These are phyloP conservation scores for Porites lobata DNA, from an alignment of 92 coral and sea anemone genomes.

Conservation along the genomic window DNA sequence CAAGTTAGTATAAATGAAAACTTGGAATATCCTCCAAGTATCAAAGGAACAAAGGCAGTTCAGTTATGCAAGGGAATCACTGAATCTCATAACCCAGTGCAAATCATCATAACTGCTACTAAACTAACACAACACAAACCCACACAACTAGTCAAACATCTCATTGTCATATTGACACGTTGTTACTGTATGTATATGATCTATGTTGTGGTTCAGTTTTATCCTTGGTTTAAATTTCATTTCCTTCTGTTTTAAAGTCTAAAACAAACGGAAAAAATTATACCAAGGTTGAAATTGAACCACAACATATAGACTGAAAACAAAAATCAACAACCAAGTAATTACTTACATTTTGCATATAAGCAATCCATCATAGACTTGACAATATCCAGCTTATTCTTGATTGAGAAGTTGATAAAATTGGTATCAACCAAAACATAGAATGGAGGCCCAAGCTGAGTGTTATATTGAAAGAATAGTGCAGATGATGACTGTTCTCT, in stretches of 20 bases:
- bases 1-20: too few relatives aligned
- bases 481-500: slow-evolving; percentile 98
- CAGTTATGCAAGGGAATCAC: slow-evolving; percentile 53
- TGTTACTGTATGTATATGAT: too few relatives aligned
- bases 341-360: slow-evolving; percentile 96
- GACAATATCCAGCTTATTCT: slow-evolving; percentile 91
- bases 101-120: slow-evolving; percentile 32
- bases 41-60: not conserved
- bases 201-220: too few relatives aligned
- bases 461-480: slow-evolving; percentile 96
- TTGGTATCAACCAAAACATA: slow-evolving; percentile 95
- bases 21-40: too few relatives aligned
- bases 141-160: not conserved
- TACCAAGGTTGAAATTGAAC: too few relatives aligned
- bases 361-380: slow-evolving; percentile 99
- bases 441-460: slow-evolving; percentile 98
- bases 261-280: too few relatives aligned
- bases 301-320: too few relatives aligned
- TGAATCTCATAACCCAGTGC: slow-evolving; percentile 54
- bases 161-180: too few relatives aligned
- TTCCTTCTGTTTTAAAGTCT: too few relatives aligned
- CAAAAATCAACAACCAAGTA: not conserved
- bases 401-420: slow-evolving; percentile 97
- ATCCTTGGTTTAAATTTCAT: too few relatives aligned
- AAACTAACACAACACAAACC: not conserved